A percentile compares a stretch with the other conserved stretches of the same genome.
Evolutionary conservation across 2,797 vertebrate genomes (phyloP).

Genomic region (Lemur catta): DNA sequence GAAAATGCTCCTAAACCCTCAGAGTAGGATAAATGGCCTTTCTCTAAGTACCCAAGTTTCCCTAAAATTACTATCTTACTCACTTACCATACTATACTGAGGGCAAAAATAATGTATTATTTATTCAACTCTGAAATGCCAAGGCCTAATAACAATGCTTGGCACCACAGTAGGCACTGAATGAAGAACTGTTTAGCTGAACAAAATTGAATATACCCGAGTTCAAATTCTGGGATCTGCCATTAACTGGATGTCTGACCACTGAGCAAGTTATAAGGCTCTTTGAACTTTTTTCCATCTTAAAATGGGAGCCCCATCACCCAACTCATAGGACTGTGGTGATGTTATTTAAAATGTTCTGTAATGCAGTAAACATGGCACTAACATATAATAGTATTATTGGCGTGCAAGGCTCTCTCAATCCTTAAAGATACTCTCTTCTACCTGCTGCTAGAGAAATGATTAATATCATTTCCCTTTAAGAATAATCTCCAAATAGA

Average conservation of each 20-base stretch:
- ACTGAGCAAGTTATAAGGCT: background rate
- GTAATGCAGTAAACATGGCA: background rate
- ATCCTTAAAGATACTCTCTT: background rate
- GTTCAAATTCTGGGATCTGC: background rate
- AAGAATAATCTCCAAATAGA: background rate
- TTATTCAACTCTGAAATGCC: background rate
- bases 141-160: background rate
- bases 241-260: background rate
- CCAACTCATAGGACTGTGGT: background rate
- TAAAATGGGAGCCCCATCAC: background rate
- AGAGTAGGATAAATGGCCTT: background rate
- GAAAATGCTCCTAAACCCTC: constrained; percentile 12
- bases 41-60: background rate
- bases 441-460: background rate
- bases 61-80: constrained; percentile 24
- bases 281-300: background rate
- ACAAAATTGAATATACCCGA: background rate
- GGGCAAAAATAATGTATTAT: background rate
- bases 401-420: background rate
- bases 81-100: background rate
- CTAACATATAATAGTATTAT: background rate
- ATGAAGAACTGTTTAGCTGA: background rate
- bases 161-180: background rate
- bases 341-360: background rate
- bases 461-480: background rate